Percentiles rank a stretch among this genome's conserved stretches.
These are phyloP conservation scores for Trichoplusia ni DNA, from an alignment of 1,140 invertebrate genomes.

Conservation along the genomic window DNA sequence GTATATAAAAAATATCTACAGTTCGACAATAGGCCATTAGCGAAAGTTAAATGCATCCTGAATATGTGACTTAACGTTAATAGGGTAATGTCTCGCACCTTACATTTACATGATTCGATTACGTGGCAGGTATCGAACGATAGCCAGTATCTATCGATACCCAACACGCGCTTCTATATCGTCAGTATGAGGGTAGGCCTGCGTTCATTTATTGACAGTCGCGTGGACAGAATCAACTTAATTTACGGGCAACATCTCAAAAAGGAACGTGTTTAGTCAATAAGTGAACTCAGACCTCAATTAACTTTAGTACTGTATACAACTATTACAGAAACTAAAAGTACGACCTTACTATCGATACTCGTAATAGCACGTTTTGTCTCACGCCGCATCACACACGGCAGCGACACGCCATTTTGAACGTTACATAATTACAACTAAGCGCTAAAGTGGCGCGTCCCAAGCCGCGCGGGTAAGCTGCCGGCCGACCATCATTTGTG, in stretches of 20 bases:
- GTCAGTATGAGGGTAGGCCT: background rate
- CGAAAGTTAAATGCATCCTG: conserved; percentile 68
- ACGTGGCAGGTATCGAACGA: conserved; percentile 16
- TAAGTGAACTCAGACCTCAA: background rate
- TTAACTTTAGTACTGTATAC: conserved; percentile 18
- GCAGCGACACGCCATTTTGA: conserved; percentile 16
- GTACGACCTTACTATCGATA: conserved; percentile 18
- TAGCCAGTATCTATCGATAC: conserved; percentile 12
- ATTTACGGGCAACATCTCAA: conserved; percentile 2
- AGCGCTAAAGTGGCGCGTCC: conserved; percentile 18
- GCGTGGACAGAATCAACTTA: background rate
- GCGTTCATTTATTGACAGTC: background rate
- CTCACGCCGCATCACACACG: background rate
- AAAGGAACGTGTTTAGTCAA: conserved; percentile 3
- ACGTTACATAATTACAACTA: conserved; percentile 26
- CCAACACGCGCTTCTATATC: background rate
- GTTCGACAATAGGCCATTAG: conserved; percentile 65
- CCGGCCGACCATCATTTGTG: conserved; percentile 37
- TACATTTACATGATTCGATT: conserved; percentile 31
- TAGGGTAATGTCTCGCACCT: conserved; percentile 27
- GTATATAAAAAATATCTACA: conserved; percentile 48
- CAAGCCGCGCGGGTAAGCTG: background rate
- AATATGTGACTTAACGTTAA: conserved; percentile 23
- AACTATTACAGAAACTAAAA: conserved; percentile 26
- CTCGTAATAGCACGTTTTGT: conserved; percentile 21